phyloP scores from a whole-genome alignment of 2,113 vertebrate genomes.

The Festucalex cinctus region DNA sequence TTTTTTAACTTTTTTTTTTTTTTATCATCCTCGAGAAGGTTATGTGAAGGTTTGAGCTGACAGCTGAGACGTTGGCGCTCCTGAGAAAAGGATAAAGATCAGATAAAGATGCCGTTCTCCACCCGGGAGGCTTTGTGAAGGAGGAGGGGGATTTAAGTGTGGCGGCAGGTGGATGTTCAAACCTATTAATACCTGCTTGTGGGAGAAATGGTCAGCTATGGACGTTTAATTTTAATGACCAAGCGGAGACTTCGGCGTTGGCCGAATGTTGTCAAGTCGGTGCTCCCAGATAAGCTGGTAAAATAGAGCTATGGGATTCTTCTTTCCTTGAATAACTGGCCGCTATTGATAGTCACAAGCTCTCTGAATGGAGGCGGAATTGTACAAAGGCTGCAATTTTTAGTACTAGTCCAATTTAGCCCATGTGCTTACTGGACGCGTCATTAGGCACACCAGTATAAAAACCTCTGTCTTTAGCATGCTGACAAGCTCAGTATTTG shows the following conservation, averaged over 20 bases:
- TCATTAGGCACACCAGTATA: too few species aligned
- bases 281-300: conserved; percentile 19
- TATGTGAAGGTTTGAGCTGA: conserved; percentile 45
- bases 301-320: conserved; percentile 28
- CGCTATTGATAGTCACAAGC: not conserved
- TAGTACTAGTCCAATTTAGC: not conserved
- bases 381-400: not conserved
- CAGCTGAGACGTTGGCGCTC: conserved; percentile 35
- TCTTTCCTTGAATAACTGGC: conserved; percentile 7
- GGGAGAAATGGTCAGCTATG: conserved; percentile 25
- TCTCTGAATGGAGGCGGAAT: not conserved
- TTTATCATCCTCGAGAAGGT: conserved; percentile 21
- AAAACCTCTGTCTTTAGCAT: too few species aligned
- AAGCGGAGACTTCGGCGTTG: not conserved
- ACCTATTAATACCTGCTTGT: not conserved
- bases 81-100: conserved; percentile 49
- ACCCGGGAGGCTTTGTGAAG: conserved; percentile 39
- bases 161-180: conserved; percentile 7
- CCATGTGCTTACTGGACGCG: too few species aligned
- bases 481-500: too few species aligned
- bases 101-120: conserved; percentile 43
- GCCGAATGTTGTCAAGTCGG: conserved; percentile 25
- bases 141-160: conserved; percentile 55
- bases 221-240: conserved; percentile 10
- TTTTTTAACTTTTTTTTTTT: not conserved